phyloP scores from a whole-genome alignment of 2,888 invertebrate species.

The Pristionchus arcanus region DNA sequence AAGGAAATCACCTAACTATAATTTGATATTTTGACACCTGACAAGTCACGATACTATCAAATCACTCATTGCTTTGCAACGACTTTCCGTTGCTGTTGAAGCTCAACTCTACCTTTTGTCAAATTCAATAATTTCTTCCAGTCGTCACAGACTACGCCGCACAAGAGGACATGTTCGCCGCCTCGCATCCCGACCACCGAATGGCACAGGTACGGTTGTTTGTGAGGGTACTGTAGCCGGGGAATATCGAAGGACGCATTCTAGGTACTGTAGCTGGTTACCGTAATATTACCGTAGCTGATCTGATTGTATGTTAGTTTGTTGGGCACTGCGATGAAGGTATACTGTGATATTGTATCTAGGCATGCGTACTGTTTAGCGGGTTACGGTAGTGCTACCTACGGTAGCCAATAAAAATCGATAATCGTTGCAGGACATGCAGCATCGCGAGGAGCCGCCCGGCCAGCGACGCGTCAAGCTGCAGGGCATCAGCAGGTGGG shows the following conservation, averaged over 20 bases:
- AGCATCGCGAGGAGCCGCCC: not conserved
- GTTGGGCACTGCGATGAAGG: too few species aligned
- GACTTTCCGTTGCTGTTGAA: not conserved
- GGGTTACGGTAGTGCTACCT: too few species aligned
- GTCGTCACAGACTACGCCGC: not conserved
- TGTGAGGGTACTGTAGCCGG: not conserved
- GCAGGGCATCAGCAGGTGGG: not conserved
- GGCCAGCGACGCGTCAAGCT: not conserved
- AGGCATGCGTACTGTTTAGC: too few species aligned
- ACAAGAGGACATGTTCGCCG: constrained; percentile 13
- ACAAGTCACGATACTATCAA: too few species aligned
- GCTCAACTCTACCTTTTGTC: not conserved
- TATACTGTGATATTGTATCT: too few species aligned
- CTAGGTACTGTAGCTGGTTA: not conserved
- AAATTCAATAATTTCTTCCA: not conserved
- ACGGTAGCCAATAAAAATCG: too few species aligned
- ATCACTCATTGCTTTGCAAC: too few species aligned
- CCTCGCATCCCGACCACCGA: constrained; percentile 25
- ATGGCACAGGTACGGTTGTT: not conserved
- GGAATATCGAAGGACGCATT: too few species aligned
- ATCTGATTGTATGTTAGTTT: too few species aligned
- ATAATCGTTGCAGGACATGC: not conserved
- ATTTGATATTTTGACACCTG: too few species aligned
- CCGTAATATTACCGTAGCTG: too few species aligned
- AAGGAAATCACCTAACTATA: too few species aligned